Percentiles rank a stretch among this genome's conserved stretches.
Evolutionary conservation across 2,888 invertebrate genomes (phyloP).

Genomic region (Argyresthia albistria): DNA sequence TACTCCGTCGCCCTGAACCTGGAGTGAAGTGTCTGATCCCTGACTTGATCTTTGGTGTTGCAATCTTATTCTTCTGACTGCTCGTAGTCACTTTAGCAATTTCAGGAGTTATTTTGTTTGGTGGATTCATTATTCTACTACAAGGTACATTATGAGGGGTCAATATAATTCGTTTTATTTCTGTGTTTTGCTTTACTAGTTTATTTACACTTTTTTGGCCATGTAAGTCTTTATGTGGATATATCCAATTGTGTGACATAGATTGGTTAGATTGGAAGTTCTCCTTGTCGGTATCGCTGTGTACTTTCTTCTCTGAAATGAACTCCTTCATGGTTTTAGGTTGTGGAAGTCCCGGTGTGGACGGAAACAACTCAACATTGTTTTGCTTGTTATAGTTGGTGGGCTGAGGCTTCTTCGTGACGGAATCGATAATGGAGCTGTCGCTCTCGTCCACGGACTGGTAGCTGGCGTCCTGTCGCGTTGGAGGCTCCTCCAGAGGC

Average conservation of each 20-base stretch:
- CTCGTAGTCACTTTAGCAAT: slow-evolving; percentile 22
- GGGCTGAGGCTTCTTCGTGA: slow-evolving; percentile 22
- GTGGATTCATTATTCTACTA: slow-evolving; percentile 18
- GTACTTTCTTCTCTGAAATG: slow-evolving; percentile 38
- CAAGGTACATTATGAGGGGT: neutral
- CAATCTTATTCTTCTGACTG: slow-evolving; percentile 37
- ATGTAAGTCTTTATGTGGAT: slow-evolving; percentile 29
- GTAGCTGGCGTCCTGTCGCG: slow-evolving; percentile 33
- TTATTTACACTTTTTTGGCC: slow-evolving; percentile 4
- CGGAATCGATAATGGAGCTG: slow-evolving; percentile 37
- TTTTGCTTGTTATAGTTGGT: slow-evolving; percentile 16
- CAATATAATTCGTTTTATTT: neutral
- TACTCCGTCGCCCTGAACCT: slow-evolving; percentile 35
- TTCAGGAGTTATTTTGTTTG: slow-evolving; percentile 39
- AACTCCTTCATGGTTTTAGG: slow-evolving; percentile 28
- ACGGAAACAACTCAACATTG: slow-evolving; percentile 26
- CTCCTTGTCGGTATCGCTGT: slow-evolving; percentile 36
- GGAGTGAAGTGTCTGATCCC: slow-evolving; percentile 53
- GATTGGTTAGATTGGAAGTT: slow-evolving; percentile 24
- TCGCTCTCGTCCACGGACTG: slow-evolving; percentile 47
- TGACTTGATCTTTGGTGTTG: slow-evolving; percentile 50
- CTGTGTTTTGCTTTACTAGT: neutral
- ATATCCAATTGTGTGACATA: slow-evolving; percentile 28
- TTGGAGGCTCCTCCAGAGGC: slow-evolving; percentile 33
- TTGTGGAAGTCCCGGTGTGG: slow-evolving; percentile 26